Evolutionary conservation across 2,113 vertebrate species (phyloP), one percentile per base, ranked within the genome.

Genomic region (Saccopteryx leptura): DNA sequence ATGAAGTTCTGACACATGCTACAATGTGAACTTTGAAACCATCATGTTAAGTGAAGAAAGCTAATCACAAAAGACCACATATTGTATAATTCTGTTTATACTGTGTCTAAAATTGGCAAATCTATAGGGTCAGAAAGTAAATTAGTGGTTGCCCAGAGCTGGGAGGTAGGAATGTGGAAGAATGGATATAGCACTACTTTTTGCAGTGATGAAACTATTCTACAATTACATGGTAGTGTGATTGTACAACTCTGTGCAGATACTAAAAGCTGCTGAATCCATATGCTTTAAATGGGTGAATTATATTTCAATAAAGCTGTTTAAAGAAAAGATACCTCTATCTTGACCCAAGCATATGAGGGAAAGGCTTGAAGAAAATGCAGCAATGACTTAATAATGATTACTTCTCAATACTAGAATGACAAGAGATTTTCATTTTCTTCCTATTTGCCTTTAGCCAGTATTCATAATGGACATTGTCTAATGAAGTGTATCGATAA

Each of bases 291-390:
- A 79, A 50, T 52, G 80, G 23, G 26, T 9, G 11, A 80, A 23
- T 78, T 94, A n/a, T 33, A 93, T 60, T 96, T 93, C 58, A 94
- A 85, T 75, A 83, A 89, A 78, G 10, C n/a, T 63, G 19, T 46
- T 83, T 80, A 12, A 26, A 66, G 5, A 4, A 71, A 28, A 76
- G 31, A 65, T 5, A 65, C 10, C 65, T 95, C 58, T 85, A 46
- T 90, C 89, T 95, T 82, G 68, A 95, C 54, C 48, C n/a, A 82
- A 87, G 21, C 6, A 7, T 66, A 33, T 91, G 33, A 58, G 31
- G 66, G 65, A 79, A 33, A 26, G 7, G 1, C 17, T 88, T 61
- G 72, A 86, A 74, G 1, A n/a, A 91, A 95, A 68, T 52, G 69
- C n/a, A 86, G 12, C 68, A 71, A 76, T 78, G 79, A 61, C 52